Evolutionary conservation across 2,113 vertebrate genomes (phyloP).

Genomic region (Tychaedon coryphoeus): DNA sequence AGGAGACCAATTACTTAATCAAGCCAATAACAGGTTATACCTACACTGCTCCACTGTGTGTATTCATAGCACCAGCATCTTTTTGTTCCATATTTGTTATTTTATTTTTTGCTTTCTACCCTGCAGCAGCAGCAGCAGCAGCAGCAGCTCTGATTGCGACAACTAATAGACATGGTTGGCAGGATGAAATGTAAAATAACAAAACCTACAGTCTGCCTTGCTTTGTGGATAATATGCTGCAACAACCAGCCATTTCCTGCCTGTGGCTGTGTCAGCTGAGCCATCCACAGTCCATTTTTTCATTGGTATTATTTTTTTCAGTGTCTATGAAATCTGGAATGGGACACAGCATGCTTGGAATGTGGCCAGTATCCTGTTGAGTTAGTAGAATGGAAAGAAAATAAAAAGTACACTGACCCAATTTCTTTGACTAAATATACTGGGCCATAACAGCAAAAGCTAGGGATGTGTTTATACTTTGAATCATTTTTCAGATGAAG

Average conservation of each 20-base stretch:
- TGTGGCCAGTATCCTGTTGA: conserved; percentile 57
- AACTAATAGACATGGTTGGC: conserved; percentile 23
- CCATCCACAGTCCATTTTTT: conserved; percentile 54
- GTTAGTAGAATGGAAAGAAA: conserved; percentile 66
- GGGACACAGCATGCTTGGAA: conserved; percentile 64
- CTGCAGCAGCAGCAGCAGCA: background rate
- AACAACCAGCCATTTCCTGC: conserved; percentile 51
- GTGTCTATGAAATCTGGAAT: conserved; percentile 58
- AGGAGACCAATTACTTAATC: background rate
- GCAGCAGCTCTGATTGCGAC: conserved; percentile 28
- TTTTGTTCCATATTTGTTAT: background rate
- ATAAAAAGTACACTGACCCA: conserved; percentile 71
- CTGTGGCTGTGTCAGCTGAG: conserved; percentile 53
- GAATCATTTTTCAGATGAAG: conserved; percentile 34
- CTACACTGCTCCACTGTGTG: background rate
- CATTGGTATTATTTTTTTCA: conserved; percentile 2
- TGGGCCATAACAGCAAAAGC: conserved; percentile 42
- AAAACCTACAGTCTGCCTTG: conserved; percentile 28
- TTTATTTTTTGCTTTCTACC: background rate
- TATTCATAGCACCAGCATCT: background rate
- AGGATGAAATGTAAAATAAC: conserved; percentile 56
- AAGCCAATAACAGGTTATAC: background rate
- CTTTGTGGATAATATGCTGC: conserved; percentile 42
- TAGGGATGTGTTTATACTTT: background rate
- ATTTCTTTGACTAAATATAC: conserved; percentile 56